Conservation (phyloP, 2,113 vertebrate genomes). For the Chloropsis hardwickii region DNA sequence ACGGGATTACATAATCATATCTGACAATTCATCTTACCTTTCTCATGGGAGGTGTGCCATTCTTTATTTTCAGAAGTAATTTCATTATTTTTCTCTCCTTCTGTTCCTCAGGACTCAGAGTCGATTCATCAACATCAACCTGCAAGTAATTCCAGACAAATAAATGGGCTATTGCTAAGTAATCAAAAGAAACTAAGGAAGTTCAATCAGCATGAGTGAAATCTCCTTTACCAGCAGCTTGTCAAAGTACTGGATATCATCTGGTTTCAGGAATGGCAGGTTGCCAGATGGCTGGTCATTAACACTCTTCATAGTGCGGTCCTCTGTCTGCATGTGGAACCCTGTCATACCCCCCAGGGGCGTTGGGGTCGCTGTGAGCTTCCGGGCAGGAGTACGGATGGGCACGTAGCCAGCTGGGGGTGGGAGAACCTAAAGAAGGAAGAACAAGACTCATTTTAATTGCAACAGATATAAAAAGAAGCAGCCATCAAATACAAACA, state of each 20-base stretch:
- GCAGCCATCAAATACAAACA: background rate
- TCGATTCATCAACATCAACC: constrained; percentile 99
- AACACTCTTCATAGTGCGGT: constrained; percentile 92
- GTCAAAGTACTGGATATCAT: constrained; percentile 99
- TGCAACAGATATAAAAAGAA: background rate
- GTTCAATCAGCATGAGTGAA: background rate
- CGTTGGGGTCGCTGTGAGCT: constrained; percentile 94
- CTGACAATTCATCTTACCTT: constrained; percentile 76
- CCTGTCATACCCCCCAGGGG: constrained; percentile 97
- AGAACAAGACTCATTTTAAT: background rate
- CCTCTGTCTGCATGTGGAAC: constrained; percentile 98
- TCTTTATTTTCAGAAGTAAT: constrained; percentile 96
- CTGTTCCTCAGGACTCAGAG: constrained; percentile 95
- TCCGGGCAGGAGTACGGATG: constrained; percentile 95
- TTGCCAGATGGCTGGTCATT: constrained; percentile 98
- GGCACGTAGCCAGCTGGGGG: constrained; percentile 97
- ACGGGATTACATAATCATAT: accelerated
- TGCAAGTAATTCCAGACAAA: constrained; percentile 51
- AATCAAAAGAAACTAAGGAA: background rate
- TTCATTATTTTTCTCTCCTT: constrained; percentile 99
- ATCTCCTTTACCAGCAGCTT: constrained; percentile 86
- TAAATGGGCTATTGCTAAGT: background rate
- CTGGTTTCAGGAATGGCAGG: constrained; percentile 96
- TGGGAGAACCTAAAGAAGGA: constrained; percentile 83
- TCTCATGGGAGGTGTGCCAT: constrained; percentile 97